Evolutionary conservation across 2,888 invertebrate species (phyloP), one percentile per base, ranked within the genome.

Genomic region (Callyntrura sp.): DNA sequence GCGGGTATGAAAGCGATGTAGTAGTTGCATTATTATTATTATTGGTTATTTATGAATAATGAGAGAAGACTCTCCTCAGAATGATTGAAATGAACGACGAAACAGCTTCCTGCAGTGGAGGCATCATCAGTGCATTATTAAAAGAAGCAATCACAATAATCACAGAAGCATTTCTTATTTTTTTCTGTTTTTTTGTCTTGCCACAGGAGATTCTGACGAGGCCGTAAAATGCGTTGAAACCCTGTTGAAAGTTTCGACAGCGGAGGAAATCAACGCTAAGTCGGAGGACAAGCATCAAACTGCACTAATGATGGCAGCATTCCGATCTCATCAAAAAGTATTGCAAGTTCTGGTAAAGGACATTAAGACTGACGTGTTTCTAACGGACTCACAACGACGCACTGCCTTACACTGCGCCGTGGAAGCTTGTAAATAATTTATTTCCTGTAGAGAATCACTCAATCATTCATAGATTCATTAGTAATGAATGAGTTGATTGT

Each of bases 291-390:
- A 51, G n/a, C 85, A 85, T 0, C 90, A 90, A 85, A 92, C 92
- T 23, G 92, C 92, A 2, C 20, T 91, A 12, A 90, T 88, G 83
- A 92, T 92, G 70, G 90, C 92, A 25, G 90, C 92, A 0, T 90
- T 70, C 68, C 73, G 91, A 88, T 89, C 88, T 83, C 90, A 92
- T 70, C 82, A 89, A 28, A 91, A 92, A 60, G 88, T 92, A 79
- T 45, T 92, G n/a, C 60, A 82, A 17, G 73, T 78, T 28, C 57
- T 92, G 8, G 60, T 91, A 35, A 85, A 60, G 6, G 79, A 92
- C 48, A 82, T 43, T 28, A 90, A 88, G 70, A 90, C 90, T 62
- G 90, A 92, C 73, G 51, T 91, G 82, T 92, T 90, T 82, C 20
- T 60, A 73, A 79, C 62, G 12, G 92, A 92, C 51, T 70, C 85